phyloP scores from a whole-genome alignment of 30 jellyfish, hydroid and myxozoan species.

The Calvadosia cruxmelitensis region DNA sequence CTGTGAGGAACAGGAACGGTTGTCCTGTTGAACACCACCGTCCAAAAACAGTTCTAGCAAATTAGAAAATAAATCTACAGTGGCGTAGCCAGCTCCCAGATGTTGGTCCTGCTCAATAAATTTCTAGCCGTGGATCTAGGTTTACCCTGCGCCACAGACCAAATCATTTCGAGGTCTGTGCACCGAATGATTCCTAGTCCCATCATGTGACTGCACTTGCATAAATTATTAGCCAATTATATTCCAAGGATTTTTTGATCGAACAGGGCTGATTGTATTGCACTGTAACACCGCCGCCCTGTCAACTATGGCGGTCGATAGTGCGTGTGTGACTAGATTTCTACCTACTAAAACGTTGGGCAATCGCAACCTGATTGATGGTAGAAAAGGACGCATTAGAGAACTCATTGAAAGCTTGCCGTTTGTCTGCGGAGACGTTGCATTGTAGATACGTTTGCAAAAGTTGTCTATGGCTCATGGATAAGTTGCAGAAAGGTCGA shows the following conservation, averaged over 20 bases:
- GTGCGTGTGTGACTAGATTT: neutral
- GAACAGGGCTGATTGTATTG: no score
- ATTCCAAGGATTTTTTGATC: no score
- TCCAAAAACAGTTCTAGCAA: no score
- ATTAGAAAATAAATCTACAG: no score
- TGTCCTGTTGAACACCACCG: no score
- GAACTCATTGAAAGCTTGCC: neutral
- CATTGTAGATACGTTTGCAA: neutral
- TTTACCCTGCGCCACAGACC: slow-evolving; percentile 2
- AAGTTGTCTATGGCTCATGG: neutral
- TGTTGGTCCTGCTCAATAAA: no score
- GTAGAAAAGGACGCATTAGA: neutral
- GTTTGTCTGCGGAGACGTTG: neutral
- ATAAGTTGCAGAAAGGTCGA: neutral
- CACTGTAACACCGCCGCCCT: neutral
- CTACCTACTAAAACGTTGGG: neutral
- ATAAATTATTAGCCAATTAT: neutral
- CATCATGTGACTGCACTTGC: neutral
- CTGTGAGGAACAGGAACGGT: no score
- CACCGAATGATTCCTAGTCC: neutral
- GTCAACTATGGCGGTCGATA: neutral
- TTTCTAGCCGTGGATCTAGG: no score
- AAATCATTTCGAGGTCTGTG: neutral
- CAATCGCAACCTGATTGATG: neutral
- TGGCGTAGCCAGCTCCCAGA: no score